Evolutionary conservation across 2,888 invertebrate species (phyloP), one percentile per base, ranked within the genome.

Genomic region (Spodoptera exigua): DNA sequence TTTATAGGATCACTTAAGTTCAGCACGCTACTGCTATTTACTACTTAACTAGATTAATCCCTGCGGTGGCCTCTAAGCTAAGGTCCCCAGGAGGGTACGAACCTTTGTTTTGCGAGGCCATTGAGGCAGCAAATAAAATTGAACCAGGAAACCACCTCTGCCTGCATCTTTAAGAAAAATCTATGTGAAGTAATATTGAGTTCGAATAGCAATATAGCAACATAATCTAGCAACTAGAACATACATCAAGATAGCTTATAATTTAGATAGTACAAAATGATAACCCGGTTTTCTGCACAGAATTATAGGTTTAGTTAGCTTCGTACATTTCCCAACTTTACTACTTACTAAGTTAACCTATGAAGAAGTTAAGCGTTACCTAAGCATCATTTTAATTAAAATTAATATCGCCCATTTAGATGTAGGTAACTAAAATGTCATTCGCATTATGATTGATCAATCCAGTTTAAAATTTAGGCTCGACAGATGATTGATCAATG

Each of bases 371-470:
- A 56, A 37, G 64, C 41, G 61, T 74, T 57, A 43, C 58, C 12
- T 41, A 73, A 66, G 49, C 43, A 13, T 16, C 37, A 34, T 39
- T 44, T 16, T n/a, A 21, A 36, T 47, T 34, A 11, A 62, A 52
- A 72, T 73, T 53, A 34, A 72, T 39, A 46, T 13, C 3, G 11
- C 11, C 41, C 17, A 58, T 62, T 62, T 57, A 65, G 55, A 75
- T 61, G 35, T 17, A 57, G 36, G 55, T 61, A 61, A 58, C 39
- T 54, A 41, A 54, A 78, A 76, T 70, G 64, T 58, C 63, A 61
- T 39, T 51, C 34, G 40, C 45, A 34, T 17, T 55, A 34, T 53
- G 66, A 69, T 69, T 61, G 61, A 78, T 72, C 60, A 64, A 65
- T 46, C n/a, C 18, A 17, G 21, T 14, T 45, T 36, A 35, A 52